These are phyloP conservation scores for Nowickia ferox DNA, from an alignment of 2,888 invertebrate genomes.

Conservation along the genomic window DNA sequence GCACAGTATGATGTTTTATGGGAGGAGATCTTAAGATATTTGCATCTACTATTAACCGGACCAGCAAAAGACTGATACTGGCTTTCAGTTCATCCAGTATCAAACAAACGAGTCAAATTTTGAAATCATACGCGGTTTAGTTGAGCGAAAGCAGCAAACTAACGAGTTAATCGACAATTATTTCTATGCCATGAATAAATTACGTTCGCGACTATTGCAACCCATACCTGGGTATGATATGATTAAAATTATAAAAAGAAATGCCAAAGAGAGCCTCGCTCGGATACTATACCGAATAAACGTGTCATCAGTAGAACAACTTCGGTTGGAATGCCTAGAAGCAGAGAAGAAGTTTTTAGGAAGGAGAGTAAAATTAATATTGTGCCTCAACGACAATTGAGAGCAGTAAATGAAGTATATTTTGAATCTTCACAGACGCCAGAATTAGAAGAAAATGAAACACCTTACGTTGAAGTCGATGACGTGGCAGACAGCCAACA, in stretches of 20 bases:
- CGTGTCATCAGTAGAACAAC: not conserved
- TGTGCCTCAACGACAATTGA: not conserved
- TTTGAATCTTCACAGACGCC: not conserved
- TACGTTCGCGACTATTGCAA: not conserved
- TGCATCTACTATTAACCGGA: slow-evolving; percentile 6
- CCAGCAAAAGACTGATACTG: not conserved
- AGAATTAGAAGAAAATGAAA: no score
- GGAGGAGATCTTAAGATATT: slow-evolving; percentile 13
- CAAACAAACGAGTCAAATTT: no score
- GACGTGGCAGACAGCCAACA: no score
- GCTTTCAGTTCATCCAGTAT: no score
- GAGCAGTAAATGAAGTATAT: not conserved
- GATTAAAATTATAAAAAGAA: slow-evolving; percentile 6
- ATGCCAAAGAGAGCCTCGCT: not conserved
- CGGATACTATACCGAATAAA: slow-evolving; percentile 11
- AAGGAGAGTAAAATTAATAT: not conserved
- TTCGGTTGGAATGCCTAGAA: not conserved
- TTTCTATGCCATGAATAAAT: slow-evolving; percentile 1
- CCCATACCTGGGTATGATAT: not conserved
- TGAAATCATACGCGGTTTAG: no score
- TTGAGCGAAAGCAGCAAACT: slow-evolving; percentile 16
- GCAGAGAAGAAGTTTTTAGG: not conserved
- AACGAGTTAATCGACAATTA: slow-evolving; percentile 3
- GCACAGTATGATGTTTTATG: slow-evolving; percentile 13
- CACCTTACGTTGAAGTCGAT: no score